Evolutionary conservation across 2,113 vertebrate genomes (phyloP).

Genomic region (Geococcyx californianus): DNA sequence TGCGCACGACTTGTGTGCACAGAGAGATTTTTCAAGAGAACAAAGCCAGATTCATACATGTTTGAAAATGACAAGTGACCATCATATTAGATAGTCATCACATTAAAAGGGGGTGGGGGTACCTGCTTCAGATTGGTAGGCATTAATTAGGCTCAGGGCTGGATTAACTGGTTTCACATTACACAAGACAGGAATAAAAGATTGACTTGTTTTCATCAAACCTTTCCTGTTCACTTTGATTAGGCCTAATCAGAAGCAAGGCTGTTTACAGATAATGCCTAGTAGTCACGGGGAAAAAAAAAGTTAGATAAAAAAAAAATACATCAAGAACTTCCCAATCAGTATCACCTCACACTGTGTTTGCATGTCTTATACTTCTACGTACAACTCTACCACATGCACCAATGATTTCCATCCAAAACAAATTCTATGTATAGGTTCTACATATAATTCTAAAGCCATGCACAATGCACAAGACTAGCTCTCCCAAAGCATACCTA

Average conservation of each 20-base stretch:
- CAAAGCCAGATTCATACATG: background rate
- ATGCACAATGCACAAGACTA: rapidly evolving
- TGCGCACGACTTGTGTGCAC: background rate
- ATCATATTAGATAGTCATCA: rapidly evolving
- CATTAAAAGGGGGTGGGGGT: background rate
- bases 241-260: background rate
- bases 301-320: background rate
- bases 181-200: background rate
- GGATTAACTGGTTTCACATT: background rate
- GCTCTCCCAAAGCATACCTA: background rate
- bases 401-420: background rate
- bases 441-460: background rate
- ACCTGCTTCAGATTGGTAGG: background rate
- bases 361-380: background rate
- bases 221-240: constrained; percentile 22
- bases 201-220: constrained; percentile 20
- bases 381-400: background rate
- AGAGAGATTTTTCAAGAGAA: background rate
- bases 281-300: background rate
- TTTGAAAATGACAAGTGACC: background rate
- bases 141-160: background rate
- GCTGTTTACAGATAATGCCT: background rate
- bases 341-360: background rate
- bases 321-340: background rate
- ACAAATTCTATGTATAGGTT: background rate